Evolutionary conservation across 1,140 invertebrate species (phyloP).

Genomic region (Cheumatopsyche charites): DNA sequence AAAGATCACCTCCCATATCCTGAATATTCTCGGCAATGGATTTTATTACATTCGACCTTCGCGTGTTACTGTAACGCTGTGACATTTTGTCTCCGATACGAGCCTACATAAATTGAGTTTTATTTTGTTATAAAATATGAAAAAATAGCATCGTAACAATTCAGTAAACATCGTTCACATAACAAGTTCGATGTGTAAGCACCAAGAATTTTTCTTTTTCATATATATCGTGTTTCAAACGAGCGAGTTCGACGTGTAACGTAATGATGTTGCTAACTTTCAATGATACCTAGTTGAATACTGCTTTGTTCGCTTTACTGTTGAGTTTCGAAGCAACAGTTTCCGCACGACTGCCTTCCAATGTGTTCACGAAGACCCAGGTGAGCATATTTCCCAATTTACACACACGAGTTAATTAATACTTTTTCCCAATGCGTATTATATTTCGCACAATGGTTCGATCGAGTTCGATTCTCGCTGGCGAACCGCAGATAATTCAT

Average conservation of each 20-base stretch:
- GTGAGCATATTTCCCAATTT: not conserved
- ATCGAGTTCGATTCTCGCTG: no score
- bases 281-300: no score
- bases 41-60: not conserved
- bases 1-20: not conserved
- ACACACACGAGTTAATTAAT: not conserved
- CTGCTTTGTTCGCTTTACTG: no score
- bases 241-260: no score
- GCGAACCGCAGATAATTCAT: no score
- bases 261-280: no score
- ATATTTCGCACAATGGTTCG: not conserved
- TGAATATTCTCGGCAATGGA: constrained; percentile 12
- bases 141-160: not conserved
- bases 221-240: not conserved
- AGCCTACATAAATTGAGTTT: not conserved
- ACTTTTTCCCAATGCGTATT: not conserved
- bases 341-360: not conserved
- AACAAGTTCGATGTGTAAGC: no score
- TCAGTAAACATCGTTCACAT: not conserved
- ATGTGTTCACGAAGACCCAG: not conserved
- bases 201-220: no score
- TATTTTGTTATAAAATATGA: not conserved
- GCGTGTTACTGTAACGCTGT: not conserved
- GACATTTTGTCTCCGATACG: not conserved
- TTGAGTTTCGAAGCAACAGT: constrained; percentile 4